Evolutionary conservation across 2,113 vertebrate genomes (phyloP).

Genomic region (Microcebus tavaratra): DNA sequence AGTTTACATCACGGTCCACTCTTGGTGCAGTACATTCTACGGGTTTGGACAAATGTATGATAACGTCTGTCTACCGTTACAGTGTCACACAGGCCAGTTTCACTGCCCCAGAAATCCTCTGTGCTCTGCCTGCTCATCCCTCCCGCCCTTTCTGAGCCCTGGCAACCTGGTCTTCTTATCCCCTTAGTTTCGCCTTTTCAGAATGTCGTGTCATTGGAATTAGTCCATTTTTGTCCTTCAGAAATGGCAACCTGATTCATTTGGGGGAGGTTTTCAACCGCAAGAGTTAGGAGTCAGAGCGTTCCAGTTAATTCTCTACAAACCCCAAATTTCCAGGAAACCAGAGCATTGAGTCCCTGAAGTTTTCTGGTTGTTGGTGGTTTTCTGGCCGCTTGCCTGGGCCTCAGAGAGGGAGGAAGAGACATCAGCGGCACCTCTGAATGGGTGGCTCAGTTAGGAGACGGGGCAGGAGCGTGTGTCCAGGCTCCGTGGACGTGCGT

Average conservation of each 20-base stretch:
- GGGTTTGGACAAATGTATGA: neutral
- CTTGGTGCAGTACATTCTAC: rapidly evolving
- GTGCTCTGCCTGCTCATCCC: neutral
- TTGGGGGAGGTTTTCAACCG: neutral
- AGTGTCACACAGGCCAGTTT: neutral
- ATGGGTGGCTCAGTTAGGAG: neutral
- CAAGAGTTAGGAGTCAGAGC: neutral
- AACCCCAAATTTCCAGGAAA: neutral
- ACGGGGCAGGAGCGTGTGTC: neutral
- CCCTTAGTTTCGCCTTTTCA: neutral
- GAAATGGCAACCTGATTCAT: neutral
- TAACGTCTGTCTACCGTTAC: rapidly evolving
- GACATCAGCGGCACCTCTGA: neutral
- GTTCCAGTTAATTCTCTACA: neutral
- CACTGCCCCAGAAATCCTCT: neutral
- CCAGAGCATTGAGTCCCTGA: neutral
- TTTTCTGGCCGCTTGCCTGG: neutral
- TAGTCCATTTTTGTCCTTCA: neutral
- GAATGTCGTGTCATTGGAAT: neutral
- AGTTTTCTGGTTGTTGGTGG: neutral
- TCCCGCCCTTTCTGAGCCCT: neutral
- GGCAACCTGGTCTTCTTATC: neutral
- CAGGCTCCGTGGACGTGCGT: neutral
- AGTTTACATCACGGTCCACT: neutral
- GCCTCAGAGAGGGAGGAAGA: neutral